phyloP scores from a whole-genome alignment of 2,888 invertebrate genomes.

The Sipha maydis region DNA sequence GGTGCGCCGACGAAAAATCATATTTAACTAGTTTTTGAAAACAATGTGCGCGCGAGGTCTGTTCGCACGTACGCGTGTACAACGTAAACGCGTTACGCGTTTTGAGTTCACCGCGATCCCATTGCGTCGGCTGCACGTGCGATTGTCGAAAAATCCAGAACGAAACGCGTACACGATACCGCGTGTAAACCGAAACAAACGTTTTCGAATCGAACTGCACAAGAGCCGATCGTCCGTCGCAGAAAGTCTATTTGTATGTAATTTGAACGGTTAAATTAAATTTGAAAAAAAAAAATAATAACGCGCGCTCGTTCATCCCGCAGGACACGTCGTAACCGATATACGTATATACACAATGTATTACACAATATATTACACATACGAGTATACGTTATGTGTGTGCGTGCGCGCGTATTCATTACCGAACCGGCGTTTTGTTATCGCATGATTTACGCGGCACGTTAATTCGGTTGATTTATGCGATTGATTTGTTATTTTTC shows the following conservation, averaged over 20 bases:
- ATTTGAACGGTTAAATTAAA: constrained; percentile 17
- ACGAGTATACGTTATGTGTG: too few species aligned
- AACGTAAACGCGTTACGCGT: neutral
- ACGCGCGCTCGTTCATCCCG: neutral
- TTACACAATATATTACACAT: too few species aligned
- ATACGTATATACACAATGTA: neutral
- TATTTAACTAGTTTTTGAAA: neutral
- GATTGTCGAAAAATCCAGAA: neutral
- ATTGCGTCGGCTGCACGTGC: too few species aligned
- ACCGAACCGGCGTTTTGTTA: constrained; percentile 24
- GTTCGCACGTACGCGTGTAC: neutral
- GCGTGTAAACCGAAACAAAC: too few species aligned
- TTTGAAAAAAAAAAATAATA: neutral
- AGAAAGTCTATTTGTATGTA: too few species aligned
- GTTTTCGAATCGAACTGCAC: neutral
- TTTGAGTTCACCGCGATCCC: too few species aligned
- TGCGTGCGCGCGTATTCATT: neutral
- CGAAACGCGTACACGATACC: too few species aligned
- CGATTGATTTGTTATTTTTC: constrained; percentile 43
- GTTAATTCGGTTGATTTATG: constrained; percentile 40
- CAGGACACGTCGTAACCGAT: neutral
- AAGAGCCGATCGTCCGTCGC: neutral
- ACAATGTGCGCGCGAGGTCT: neutral
- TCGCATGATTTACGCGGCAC: constrained; percentile 30
- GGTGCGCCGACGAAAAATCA: too few species aligned